phyloP scores from a whole-genome alignment of 2,113 vertebrate species.

The Hemiprocne comata region DNA sequence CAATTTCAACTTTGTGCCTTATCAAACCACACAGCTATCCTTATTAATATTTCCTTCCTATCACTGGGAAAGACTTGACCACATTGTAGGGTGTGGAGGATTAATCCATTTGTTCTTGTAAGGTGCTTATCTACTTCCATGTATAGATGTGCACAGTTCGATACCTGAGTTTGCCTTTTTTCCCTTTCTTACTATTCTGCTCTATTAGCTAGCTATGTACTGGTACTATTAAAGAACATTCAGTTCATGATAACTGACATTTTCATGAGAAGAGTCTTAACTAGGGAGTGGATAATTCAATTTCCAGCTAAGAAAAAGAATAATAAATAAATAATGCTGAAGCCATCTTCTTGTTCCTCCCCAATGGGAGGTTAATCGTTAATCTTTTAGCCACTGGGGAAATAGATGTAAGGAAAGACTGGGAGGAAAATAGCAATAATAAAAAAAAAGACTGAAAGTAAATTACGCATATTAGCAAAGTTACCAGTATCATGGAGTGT shows the following conservation, averaged over 20 bases:
- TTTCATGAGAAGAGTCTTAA: slow-evolving; percentile 35
- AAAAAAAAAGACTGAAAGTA: not conserved
- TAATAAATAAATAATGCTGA: slow-evolving; percentile 54
- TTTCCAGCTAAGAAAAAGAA: slow-evolving; percentile 50
- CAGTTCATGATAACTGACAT: slow-evolving; percentile 10
- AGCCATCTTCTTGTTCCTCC: not conserved
- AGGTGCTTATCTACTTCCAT: not conserved
- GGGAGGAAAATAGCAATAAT: not conserved
- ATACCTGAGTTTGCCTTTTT: not conserved
- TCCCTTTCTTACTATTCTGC: not conserved
- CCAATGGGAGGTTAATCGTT: not conserved
- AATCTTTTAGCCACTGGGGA: slow-evolving; percentile 10
- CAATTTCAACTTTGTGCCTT: not conserved
- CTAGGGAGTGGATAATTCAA: slow-evolving; percentile 2
- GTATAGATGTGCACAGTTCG: not conserved
- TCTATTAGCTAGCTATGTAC: not conserved
- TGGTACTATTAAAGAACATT: not conserved
- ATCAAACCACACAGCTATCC: not conserved
- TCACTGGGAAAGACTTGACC: not conserved
- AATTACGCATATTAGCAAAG: not conserved
- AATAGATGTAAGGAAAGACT: not conserved
- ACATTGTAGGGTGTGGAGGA: not conserved
- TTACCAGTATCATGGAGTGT: not conserved
- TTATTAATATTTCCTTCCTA: not conserved
- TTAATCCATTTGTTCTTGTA: not conserved